Evolutionary conservation across 2,797 vertebrate genomes (phyloP).

Genomic region (Rhinatrema bivittatum): DNA sequence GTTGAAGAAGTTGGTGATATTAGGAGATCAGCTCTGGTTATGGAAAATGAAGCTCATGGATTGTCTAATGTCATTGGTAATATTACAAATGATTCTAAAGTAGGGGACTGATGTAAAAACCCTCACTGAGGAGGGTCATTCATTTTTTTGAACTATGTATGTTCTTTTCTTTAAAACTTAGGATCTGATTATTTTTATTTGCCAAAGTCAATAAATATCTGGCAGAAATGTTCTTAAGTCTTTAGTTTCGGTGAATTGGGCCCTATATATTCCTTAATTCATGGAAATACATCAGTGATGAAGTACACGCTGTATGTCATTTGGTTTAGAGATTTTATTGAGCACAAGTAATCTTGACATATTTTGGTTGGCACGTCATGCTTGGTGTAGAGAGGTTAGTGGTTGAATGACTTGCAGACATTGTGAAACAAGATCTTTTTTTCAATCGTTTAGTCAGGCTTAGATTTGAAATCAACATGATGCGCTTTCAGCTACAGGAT

Average conservation of each 20-base stretch:
- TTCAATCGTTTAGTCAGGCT: slow-evolving; percentile 51
- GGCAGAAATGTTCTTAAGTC: too few relatives aligned
- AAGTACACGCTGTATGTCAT: slow-evolving; percentile 37
- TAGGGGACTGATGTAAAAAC: too few relatives aligned
- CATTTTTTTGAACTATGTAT: too few relatives aligned
- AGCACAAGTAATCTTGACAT: slow-evolving; percentile 39
- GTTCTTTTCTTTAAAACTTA: slow-evolving; percentile 1
- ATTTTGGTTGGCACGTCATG: slow-evolving; percentile 45
- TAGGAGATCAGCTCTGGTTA: too few relatives aligned
- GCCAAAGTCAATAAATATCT: too few relatives aligned
- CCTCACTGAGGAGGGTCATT: too few relatives aligned
- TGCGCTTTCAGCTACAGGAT: slow-evolving; percentile 28
- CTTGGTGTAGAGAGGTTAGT: slow-evolving; percentile 31
- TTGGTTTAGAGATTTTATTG: slow-evolving; percentile 48
- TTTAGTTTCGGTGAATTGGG: too few relatives aligned
- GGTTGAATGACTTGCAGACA: slow-evolving; percentile 46
- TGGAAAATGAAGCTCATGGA: too few relatives aligned
- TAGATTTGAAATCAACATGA: slow-evolving; percentile 36
- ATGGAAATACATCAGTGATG: slow-evolving; percentile 37
- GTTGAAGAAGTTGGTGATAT: too few relatives aligned
- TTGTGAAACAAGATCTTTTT: slow-evolving; percentile 45
- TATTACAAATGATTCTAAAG: too few relatives aligned
- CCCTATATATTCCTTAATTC: slow-evolving; percentile 34
- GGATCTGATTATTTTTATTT: too few relatives aligned
- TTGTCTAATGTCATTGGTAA: too few relatives aligned